phyloP scores from a whole-genome alignment of 2,888 invertebrate genomes.

The Cephus pulcher region DNA sequence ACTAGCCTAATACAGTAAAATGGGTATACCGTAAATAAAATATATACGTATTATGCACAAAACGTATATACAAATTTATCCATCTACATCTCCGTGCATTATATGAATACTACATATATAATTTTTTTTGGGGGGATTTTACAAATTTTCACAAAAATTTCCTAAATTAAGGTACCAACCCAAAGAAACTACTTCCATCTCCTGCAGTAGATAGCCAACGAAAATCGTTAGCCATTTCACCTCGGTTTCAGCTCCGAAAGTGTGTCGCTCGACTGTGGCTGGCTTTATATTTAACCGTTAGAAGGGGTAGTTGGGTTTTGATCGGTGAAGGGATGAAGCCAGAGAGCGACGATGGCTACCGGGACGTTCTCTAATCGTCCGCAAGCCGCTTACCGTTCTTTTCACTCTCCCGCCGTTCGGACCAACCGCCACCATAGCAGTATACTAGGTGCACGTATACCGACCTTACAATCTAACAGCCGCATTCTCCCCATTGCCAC shows the following conservation, averaged over 20 bases:
- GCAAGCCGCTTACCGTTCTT: constrained; percentile 54
- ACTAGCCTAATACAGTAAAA: not conserved
- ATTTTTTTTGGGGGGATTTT: not conserved
- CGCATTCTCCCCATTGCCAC: not conserved
- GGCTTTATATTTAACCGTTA: constrained; percentile 36
- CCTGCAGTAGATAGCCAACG: not conserved
- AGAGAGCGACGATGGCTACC: constrained; percentile 32
- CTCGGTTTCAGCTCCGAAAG: not conserved
- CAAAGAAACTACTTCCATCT: not conserved
- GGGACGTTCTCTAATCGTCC: constrained; percentile 52
- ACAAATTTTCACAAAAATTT: not conserved
- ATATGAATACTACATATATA: not conserved
- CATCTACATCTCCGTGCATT: not conserved
- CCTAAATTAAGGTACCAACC: not conserved
- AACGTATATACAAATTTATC: not conserved
- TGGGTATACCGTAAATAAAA: no score
- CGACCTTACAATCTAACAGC: not conserved
- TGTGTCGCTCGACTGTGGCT: not conserved
- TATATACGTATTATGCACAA: no score
- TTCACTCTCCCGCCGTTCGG: constrained; percentile 27
- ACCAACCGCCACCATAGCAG: not conserved
- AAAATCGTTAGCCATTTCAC: not conserved
- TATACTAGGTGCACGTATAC: not conserved
- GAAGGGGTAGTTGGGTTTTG: constrained; percentile 37
- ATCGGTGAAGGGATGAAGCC: constrained; percentile 43